Base-by-base conservation (phyloP, 2,888 invertebrate genomes). In the Apoda limacodes region DNA sequence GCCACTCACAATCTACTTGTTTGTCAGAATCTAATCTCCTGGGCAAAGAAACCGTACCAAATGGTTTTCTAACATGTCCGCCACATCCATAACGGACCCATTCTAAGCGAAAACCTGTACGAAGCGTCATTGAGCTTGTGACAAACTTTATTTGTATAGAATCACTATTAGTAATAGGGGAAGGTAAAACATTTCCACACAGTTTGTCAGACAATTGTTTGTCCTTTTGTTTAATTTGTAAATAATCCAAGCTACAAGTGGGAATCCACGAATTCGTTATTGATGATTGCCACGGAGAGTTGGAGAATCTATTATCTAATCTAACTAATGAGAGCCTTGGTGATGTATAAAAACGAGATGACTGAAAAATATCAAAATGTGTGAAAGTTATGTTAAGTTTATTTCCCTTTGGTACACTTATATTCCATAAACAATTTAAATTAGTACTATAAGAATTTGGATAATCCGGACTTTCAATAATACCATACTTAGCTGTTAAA, bases 401-500 rank as follows among this genome's bases (percentile, higher is more conserved):
- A 65, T 93, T 95, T 2, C 94, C 93, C 31, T 59, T 61, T 0
- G 92, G 86, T 1, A 89, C 92, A 15, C 83, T 83, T 19, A 93
- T 86, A 7, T 65, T 84, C 93, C 93, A 96, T 3, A 83, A 72
- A 59, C 96, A 96, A 55, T 92, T 85, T 13, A 83, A 55, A 26
- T 74, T 64, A 22, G 76, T 60, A 1, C 87, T 85, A 60, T 90
- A 88, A 9, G 70, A 55, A 42, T 84, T 58, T 1, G 93, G 95
- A 59, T 87, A 95, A 55, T 92, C 92, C 0, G 92, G 90, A 50
- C 93, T 93, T 64, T 95, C 95, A 34, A 96, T 90, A 5, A 89
- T 84, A 7, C 94, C 94, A 42, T 83, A 71, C 50, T 82, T 84
- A 3, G 89, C 90, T 11, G 60, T 83, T 15, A 90, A 24, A 29